Evolutionary conservation across 2,797 vertebrate genomes (phyloP).

Genomic region (Argentina silus): DNA sequence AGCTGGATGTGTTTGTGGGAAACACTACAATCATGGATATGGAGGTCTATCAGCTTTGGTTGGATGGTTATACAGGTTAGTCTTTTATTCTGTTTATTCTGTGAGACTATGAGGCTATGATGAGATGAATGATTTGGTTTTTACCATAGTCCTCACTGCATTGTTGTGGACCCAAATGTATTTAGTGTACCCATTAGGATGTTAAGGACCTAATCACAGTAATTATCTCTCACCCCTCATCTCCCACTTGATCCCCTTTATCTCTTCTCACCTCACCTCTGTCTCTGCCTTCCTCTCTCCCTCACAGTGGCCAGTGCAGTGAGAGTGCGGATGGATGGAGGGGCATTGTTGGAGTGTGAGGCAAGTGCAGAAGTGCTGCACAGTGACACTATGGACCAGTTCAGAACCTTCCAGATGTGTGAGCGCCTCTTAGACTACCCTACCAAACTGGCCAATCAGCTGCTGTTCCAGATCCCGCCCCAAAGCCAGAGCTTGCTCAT

Average conservation of each 20-base stretch:
- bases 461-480: slow-evolving; percentile 79
- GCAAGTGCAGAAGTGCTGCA: slow-evolving; percentile 71
- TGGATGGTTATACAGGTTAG: slow-evolving; percentile 78
- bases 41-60: slow-evolving; percentile 80
- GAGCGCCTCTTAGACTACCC: slow-evolving; percentile 75
- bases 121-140: background rate
- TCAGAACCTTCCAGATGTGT: slow-evolving; percentile 81
- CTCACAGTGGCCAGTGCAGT: slow-evolving; percentile 68
- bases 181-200: background rate
- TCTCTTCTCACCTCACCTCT: background rate
- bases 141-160: background rate
- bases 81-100: background rate
- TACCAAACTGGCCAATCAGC: slow-evolving; percentile 77
- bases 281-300: slow-evolving; percentile 9
- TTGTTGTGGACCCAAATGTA: background rate
- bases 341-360: slow-evolving; percentile 70
- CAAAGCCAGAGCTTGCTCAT: slow-evolving; percentile 75
- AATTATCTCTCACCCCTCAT: too few species aligned
- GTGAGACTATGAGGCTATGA: background rate
- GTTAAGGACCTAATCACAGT: background rate
- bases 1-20: slow-evolving; percentile 80
- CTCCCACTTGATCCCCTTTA: background rate
- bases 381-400: slow-evolving; percentile 82
- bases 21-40: slow-evolving; percentile 82
- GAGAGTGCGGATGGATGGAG: slow-evolving; percentile 61